Evolutionary conservation across 2,888 invertebrate species (phyloP), one percentile per base, ranked within the genome.

Genomic region (Torymus tubicola): DNA sequence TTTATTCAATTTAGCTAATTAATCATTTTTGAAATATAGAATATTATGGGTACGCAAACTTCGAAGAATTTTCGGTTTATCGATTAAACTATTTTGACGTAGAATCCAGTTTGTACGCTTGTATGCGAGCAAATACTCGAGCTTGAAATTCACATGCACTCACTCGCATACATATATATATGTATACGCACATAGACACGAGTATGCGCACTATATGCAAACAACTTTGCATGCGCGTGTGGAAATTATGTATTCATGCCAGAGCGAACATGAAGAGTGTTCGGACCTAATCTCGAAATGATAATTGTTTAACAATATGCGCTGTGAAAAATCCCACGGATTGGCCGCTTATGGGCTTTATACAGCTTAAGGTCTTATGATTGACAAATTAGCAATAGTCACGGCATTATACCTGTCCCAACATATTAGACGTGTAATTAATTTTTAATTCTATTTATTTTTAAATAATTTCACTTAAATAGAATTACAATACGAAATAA

Each of bases 231-330:
- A 42, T 42, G 42, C 42, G 31, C 31, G 42, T 78, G 78, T 82
- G 85, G 78, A 86, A 86, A 86, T 86, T 84, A 84, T 85, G 84
- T 83, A 85, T 85, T 82, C 81, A 82, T 81, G 77, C 80, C 82
- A 84, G 82, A 82, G 78, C 70, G 82, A 81, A 75, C 81, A 82
- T 76, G 81, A 83, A 83, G 83, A 85, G 65, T 82, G 76, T 73
- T 72, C 63, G 42, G 57, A 57, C 55, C 55, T 31, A 64, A 57
- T 73, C 65, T 73, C 14, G 31, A 72, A 63, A 72, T 72, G 53
- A 61, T 52, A 53, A 53, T 72, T 63, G 63, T 63, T 63, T 24
- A 63, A 72, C 72, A 72, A 61, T 63, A 61, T 63, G 12, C 70
- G 11, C 11, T 2, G 3, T 31, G 60, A 60, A 71, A 69, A 60